phyloP scores from a whole-genome alignment of 2,797 vertebrate genomes.

The Anableps anableps region DNA sequence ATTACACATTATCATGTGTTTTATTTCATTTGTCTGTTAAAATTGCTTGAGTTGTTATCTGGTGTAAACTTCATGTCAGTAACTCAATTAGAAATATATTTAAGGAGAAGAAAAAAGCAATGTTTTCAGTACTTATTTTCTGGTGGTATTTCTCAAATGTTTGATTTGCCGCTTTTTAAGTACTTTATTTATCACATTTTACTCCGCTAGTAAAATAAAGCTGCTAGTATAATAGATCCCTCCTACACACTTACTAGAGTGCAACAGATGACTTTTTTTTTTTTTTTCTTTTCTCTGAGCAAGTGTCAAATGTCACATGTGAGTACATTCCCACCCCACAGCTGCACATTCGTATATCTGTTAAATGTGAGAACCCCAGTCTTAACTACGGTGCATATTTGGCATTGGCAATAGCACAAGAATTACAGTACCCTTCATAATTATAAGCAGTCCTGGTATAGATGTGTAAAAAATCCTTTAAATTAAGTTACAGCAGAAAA shows the following conservation, averaged over 20 bases:
- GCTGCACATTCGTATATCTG: constrained; percentile 27
- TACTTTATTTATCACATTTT: not conserved
- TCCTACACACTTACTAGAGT: constrained; percentile 4
- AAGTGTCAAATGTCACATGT: constrained; percentile 5
- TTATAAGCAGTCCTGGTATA: not conserved
- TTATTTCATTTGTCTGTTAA: not conserved
- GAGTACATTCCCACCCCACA: constrained; percentile 10
- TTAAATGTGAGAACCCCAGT: constrained; percentile 28
- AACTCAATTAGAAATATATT: not conserved
- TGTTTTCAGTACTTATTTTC: not conserved
- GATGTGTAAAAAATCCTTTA: not conserved
- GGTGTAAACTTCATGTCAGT: not conserved
- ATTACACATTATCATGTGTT: not conserved
- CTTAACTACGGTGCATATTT: constrained; percentile 1
- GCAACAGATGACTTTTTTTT: constrained; percentile 1
- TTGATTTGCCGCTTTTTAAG: not conserved
- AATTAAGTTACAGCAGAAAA: not conserved
- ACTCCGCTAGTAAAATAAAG: not conserved
- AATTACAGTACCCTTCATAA: not conserved
- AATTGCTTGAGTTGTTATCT: not conserved
- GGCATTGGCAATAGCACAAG: not conserved
- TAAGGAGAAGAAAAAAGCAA: not conserved
- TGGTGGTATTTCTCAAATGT: not conserved
- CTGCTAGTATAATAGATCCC: not conserved
- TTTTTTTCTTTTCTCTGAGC: constrained; percentile 8